Evolutionary conservation across 2,113 vertebrate species (phyloP).

Genomic region (Dromiciops gliroides): DNA sequence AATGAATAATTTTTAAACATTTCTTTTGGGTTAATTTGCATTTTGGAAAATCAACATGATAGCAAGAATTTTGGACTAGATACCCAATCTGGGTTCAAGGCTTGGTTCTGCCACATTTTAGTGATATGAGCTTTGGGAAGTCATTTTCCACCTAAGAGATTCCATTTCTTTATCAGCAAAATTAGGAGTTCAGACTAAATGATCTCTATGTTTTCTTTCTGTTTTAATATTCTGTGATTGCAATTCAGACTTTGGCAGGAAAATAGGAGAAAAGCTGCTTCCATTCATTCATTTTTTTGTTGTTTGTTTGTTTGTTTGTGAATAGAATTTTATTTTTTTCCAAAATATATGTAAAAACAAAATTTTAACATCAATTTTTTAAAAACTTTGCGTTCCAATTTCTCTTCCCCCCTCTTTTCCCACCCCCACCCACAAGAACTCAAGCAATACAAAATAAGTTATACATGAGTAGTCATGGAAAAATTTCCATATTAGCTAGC

Average conservation of each 20-base stretch:
- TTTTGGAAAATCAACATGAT: not conserved
- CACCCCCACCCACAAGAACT: too few relatives aligned
- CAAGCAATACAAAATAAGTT: too few relatives aligned
- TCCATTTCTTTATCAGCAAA: not conserved
- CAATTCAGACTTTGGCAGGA: not conserved
- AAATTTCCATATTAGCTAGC: too few relatives aligned
- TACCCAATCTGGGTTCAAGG: not conserved
- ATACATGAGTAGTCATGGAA: too few relatives aligned
- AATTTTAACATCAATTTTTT: too few relatives aligned
- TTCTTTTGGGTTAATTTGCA: not conserved
- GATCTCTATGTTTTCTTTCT: not conserved
- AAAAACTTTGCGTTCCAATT: too few relatives aligned
- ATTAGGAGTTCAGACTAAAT: not conserved
- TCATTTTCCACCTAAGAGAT: not conserved
- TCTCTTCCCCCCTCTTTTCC: too few relatives aligned
- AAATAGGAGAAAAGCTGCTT: not conserved
- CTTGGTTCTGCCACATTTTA: not conserved
- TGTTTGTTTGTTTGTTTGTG: too few relatives aligned
- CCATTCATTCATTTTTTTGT: not conserved
- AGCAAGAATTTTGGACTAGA: not conserved
- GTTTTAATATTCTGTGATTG: not conserved
- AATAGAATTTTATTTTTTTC: too few relatives aligned
- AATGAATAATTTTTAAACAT: not conserved
- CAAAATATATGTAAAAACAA: too few relatives aligned
- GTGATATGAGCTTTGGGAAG: not conserved